Evolutionary conservation across 2,113 vertebrate species (phyloP).

Genomic region (Poeciliopsis prolifica): DNA sequence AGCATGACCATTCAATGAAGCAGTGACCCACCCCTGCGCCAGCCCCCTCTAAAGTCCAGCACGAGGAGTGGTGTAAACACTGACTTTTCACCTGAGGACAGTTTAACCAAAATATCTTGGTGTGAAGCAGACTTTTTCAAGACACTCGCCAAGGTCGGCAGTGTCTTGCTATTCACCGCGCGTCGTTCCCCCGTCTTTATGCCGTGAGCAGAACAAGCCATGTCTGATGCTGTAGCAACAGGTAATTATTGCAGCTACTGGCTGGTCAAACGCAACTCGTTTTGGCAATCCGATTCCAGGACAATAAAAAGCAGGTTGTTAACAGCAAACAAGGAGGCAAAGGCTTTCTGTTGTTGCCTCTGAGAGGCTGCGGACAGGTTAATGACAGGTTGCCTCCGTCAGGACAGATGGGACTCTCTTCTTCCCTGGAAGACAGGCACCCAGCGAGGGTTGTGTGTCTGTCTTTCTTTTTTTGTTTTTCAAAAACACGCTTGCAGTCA

Average conservation of each 20-base stretch:
- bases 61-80: conserved; percentile 47
- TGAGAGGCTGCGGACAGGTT: conserved; percentile 59
- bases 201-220: neutral
- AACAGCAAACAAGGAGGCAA: conserved; percentile 40
- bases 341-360: conserved; percentile 55
- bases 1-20: conserved; percentile 48
- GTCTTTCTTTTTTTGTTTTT: conserved; percentile 27
- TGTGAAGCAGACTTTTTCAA: conserved; percentile 49
- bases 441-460: conserved; percentile 34
- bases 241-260: conserved; percentile 33
- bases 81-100: conserved; percentile 54
- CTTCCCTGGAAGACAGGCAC: conserved; percentile 35
- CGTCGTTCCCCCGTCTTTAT: neutral
- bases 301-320: conserved; percentile 52
- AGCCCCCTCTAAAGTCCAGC: conserved; percentile 25
- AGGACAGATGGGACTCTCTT: conserved; percentile 70
- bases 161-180: conserved; percentile 1
- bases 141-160: conserved; percentile 18
- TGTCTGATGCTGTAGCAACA: conserved; percentile 33
- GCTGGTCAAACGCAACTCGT: conserved; percentile 55
- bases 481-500: conserved; percentile 47
- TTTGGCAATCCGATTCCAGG: conserved; percentile 47
- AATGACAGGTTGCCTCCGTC: conserved; percentile 67
- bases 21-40: conserved; percentile 31
- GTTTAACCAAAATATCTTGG: conserved; percentile 54